phyloP scores from a whole-genome alignment of 2,888 invertebrate genomes.

The Calliopum simillimum region DNA sequence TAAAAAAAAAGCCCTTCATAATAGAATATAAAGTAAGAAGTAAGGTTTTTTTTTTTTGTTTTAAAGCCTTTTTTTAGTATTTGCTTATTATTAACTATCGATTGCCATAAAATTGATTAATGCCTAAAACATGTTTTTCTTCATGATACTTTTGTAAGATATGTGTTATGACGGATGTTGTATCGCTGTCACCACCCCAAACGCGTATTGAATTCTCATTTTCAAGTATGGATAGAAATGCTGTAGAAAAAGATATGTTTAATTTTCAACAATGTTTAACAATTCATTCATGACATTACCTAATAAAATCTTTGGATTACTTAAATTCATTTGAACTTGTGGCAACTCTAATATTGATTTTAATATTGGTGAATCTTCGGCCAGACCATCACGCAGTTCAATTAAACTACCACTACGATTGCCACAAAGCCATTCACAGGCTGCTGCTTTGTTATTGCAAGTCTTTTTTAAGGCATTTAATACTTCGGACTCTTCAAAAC shows the following conservation, averaged over 20 bases:
- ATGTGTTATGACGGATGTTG: slow-evolving; percentile 74
- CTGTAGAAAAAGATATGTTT: slow-evolving; percentile 62
- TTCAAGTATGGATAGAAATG: slow-evolving; percentile 77
- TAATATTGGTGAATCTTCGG: slow-evolving; percentile 73
- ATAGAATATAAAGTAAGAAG: no score
- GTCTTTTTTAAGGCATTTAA: slow-evolving; percentile 73
- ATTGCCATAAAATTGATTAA: slow-evolving; percentile 68
- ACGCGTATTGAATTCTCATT: slow-evolving; percentile 73
- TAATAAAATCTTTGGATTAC: slow-evolving; percentile 74
- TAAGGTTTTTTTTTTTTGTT: neutral
- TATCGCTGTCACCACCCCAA: slow-evolving; percentile 78
- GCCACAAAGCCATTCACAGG: slow-evolving; percentile 76
- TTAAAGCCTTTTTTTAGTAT: neutral
- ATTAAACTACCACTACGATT: slow-evolving; percentile 70
- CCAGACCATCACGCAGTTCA: slow-evolving; percentile 72
- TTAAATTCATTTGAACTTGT: slow-evolving; percentile 74
- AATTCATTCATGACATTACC: slow-evolving; percentile 63
- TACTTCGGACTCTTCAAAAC: slow-evolving; percentile 72
- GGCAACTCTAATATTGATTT: slow-evolving; percentile 75
- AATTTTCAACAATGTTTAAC: neutral
- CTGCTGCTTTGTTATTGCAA: slow-evolving; percentile 75
- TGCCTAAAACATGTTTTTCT: slow-evolving; percentile 72
- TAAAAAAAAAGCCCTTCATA: no score
- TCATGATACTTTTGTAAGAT: slow-evolving; percentile 75
- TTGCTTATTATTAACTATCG: slow-evolving; percentile 54